Evolutionary conservation across 2,888 invertebrate species (phyloP).

Genomic region (Sceliomorpha sp.): DNA sequence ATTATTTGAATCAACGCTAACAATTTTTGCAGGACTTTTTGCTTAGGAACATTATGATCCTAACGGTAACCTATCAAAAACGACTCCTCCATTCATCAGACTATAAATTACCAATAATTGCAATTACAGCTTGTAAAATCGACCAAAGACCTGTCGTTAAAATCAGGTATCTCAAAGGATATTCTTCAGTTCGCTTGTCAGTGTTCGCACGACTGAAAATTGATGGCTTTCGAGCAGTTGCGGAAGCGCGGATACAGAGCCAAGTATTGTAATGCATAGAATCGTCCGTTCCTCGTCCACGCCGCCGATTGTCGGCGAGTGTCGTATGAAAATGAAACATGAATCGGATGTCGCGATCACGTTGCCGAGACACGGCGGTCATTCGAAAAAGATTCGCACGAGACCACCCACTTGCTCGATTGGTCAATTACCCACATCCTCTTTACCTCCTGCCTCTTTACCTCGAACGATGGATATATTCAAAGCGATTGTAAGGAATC

Average conservation of each 20-base stretch:
- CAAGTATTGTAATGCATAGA: conserved; percentile 4
- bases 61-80: too few species aligned
- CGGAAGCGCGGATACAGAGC: neutral
- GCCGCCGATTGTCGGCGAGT: conserved; percentile 20
- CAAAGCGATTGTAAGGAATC: conserved; percentile 34
- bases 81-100: too few species aligned
- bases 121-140: too few species aligned
- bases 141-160: too few species aligned
- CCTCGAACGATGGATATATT: conserved; percentile 36
- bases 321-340: conserved; percentile 37
- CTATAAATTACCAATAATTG: too few species aligned
- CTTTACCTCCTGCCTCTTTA: conserved; percentile 40
- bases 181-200: too few species aligned
- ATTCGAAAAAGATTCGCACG: conserved; percentile 67
- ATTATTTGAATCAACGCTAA: too few species aligned
- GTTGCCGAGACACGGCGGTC: conserved; percentile 73
- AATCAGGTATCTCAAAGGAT: too few species aligned
- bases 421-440: conserved; percentile 59
- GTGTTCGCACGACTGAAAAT: neutral
- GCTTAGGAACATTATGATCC: too few species aligned
- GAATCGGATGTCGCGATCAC: conserved; percentile 61
- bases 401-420: conserved; percentile 73
- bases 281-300: conserved; percentile 1
- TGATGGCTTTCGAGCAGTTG: too few species aligned
- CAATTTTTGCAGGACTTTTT: too few species aligned